Evolutionary conservation across 2,797 vertebrate genomes (phyloP).

Genomic region (Gambusia yucatana): DNA sequence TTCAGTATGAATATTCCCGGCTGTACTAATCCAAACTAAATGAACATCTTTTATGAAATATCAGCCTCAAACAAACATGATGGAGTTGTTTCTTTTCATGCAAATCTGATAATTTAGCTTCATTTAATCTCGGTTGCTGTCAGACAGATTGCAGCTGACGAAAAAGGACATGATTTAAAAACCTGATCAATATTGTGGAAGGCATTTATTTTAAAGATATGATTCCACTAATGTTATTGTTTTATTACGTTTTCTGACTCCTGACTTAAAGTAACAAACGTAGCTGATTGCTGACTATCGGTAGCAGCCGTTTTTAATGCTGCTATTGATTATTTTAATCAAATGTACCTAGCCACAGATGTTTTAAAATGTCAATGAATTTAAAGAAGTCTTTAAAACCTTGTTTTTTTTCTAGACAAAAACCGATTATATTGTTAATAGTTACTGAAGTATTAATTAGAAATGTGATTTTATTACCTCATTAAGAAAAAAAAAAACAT

Average conservation of each 20-base stretch:
- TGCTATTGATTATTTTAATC: background rate
- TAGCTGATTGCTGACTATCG: background rate
- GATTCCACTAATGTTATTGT: constrained; percentile 6
- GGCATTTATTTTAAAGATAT: constrained; percentile 3
- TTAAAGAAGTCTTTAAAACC: background rate
- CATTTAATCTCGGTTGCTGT: background rate
- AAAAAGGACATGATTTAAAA: constrained; percentile 15
- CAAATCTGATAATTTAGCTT: constrained; percentile 1
- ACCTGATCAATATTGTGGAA: background rate
- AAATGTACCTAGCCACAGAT: background rate
- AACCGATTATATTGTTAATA: background rate
- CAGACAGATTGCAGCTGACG: background rate
- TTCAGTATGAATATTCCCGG: constrained; percentile 20
- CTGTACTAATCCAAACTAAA: constrained; percentile 22
- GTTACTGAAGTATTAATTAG: background rate
- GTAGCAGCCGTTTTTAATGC: background rate
- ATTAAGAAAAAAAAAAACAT: background rate
- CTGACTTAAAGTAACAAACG: constrained; percentile 12
- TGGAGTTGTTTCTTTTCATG: constrained; percentile 5
- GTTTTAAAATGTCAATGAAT: background rate
- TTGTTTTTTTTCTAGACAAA: background rate
- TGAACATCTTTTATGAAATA: constrained; percentile 7
- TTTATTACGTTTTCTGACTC: constrained; percentile 11
- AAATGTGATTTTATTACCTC: background rate
- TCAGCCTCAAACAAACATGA: constrained; percentile 14